Percentiles rank a stretch among this genome's conserved stretches.
Evolutionary conservation across 2,113 vertebrate genomes (phyloP).

Genomic region (Toxotes jaculatrix): DNA sequence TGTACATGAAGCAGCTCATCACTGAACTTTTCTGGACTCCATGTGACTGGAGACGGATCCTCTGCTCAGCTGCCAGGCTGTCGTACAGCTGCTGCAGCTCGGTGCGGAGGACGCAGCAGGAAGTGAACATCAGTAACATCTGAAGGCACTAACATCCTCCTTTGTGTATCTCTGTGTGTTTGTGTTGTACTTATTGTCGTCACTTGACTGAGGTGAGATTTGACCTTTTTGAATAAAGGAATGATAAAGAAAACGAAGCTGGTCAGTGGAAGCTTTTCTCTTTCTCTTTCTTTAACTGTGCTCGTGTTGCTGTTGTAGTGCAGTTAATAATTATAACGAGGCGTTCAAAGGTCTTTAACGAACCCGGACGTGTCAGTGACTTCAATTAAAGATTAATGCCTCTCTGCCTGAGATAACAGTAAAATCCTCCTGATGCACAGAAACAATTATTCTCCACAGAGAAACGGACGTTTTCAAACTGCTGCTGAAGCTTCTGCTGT

Average conservation of each 20-base stretch:
- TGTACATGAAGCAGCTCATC: no score
- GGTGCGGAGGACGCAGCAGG: not conserved
- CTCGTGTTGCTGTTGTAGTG: not conserved
- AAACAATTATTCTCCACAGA: not conserved
- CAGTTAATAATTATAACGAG: conserved; percentile 26
- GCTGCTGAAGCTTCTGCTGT: no score
- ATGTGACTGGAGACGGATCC: no score
- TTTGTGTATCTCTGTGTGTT: no score
- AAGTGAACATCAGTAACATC: conserved; percentile 2
- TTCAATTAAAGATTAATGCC: conserved; percentile 53
- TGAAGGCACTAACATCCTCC: conserved; percentile 2
- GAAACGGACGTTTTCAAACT: not conserved
- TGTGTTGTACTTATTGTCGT: no score
- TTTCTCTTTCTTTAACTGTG: not conserved
- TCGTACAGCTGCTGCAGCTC: no score
- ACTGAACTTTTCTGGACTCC: no score
- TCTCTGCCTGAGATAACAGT: conserved; percentile 1
- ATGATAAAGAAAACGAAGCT: not conserved
- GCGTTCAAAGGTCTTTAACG: conserved; percentile 34
- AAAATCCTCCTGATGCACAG: not conserved
- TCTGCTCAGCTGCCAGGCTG: not conserved
- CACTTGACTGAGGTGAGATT: no score
- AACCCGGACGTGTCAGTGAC: conserved; percentile 31
- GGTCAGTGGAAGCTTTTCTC: not conserved
- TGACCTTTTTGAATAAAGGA: no score